A percentile compares a stretch with the other conserved stretches of the same genome.
These are phyloP conservation scores for Monodelphis domestica DNA, from an alignment of 2,797 vertebrate species.

Conservation along the genomic window DNA sequence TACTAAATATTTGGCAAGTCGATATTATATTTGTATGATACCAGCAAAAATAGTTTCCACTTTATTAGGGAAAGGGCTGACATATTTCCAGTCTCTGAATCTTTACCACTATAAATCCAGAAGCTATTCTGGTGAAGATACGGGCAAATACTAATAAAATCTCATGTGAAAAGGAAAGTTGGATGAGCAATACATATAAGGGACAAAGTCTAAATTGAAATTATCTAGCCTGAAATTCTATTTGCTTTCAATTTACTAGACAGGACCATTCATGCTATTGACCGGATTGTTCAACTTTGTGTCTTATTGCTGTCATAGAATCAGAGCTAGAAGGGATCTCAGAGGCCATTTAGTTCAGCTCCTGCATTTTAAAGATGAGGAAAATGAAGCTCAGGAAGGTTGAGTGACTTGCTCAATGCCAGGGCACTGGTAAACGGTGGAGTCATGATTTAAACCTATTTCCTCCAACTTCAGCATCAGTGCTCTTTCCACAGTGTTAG, in stretches of 20 bases:
- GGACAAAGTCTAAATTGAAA: not conserved
- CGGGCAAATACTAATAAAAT: not conserved
- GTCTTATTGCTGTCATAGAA: not conserved
- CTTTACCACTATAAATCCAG: not conserved
- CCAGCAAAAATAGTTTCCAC: conserved; percentile 20
- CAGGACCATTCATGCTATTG: not conserved
- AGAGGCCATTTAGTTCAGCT: not conserved
- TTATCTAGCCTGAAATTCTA: not conserved
- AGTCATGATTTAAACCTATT: not conserved
- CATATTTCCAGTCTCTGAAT: conserved; percentile 32
- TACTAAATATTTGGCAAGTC: not conserved
- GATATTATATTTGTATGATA: conserved; percentile 2
- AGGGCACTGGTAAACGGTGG: not conserved
- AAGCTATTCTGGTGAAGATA: not conserved
- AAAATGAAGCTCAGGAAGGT: not conserved
- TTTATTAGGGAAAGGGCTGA: conserved; percentile 20
- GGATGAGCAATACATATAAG: not conserved
- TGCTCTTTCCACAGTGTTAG: not conserved
- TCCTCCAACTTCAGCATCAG: not conserved
- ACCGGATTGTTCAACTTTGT: not conserved
- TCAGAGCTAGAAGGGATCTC: too few species aligned
- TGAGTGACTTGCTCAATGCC: not conserved
- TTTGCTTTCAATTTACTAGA: not conserved
- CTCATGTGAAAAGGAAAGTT: not conserved
- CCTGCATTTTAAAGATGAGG: not conserved